Percentiles rank a stretch among this genome's conserved stretches.
Evolutionary conservation across 1,140 invertebrate genomes (phyloP).

Genomic region (Trinorchestia longiramus): DNA sequence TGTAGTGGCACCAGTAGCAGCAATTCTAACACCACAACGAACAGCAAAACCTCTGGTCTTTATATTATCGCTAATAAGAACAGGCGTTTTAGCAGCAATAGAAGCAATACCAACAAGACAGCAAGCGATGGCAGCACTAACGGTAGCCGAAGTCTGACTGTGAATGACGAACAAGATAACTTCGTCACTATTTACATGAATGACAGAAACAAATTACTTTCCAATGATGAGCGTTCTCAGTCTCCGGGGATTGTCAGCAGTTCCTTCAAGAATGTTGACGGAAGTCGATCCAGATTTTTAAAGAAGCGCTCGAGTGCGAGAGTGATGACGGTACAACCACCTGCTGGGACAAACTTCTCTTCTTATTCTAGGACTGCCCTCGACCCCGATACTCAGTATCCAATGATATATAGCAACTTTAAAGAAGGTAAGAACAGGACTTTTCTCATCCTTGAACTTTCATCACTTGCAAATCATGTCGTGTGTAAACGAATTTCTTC

Average conservation of each 20-base stretch:
- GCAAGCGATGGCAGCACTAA: neutral
- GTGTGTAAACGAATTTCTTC: neutral
- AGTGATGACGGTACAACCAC: neutral
- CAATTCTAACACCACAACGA: neutral
- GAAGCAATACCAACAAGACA: neutral
- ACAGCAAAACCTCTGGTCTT: neutral
- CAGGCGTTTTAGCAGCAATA: too few relatives aligned
- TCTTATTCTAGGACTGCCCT: neutral
- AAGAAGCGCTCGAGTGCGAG: neutral
- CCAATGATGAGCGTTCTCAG: neutral
- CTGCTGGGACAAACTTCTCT: neutral
- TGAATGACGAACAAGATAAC: neutral
- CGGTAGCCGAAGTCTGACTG: neutral
- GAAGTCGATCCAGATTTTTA: neutral
- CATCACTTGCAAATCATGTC: neutral
- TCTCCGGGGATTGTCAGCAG: neutral
- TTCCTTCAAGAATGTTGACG: neutral
- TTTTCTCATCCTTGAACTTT: neutral
- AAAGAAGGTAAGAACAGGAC: neutral
- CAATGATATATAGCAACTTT: slow-evolving; percentile 45
- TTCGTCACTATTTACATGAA: neutral
- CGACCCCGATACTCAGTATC: neutral
- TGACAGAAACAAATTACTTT: neutral
- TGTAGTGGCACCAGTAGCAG: neutral
- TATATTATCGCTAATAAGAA: too few relatives aligned